Percentiles rank a stretch among this genome's conserved stretches.
These are phyloP conservation scores for Poeciliopsis turrubarensis DNA, from an alignment of 2,113 vertebrate species.

Conservation along the genomic window DNA sequence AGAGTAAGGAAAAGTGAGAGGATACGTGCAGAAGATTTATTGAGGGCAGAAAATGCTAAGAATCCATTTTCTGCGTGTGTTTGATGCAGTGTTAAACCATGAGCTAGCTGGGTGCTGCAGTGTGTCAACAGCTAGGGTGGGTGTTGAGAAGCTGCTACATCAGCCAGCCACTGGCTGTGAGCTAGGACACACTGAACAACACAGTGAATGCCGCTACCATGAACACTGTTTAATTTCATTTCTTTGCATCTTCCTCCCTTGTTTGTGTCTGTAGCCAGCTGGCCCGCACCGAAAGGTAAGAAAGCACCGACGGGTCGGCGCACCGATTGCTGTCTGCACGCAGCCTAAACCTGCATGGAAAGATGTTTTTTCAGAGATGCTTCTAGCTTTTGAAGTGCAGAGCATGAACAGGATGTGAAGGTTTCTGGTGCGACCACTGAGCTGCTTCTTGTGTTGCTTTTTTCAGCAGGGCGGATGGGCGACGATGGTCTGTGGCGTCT, in stretches of 20 bases:
- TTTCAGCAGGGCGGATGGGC: conserved; percentile 86
- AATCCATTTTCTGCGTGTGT: not conserved
- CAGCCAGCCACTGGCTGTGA: not conserved
- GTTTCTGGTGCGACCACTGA: conserved; percentile 21
- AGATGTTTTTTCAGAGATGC: not conserved
- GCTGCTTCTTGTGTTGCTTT: conserved; percentile 5
- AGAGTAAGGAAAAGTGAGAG: not conserved
- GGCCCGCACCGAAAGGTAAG: conserved; percentile 76
- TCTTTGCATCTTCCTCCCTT: conserved; percentile 28
- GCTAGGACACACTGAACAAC: not conserved
- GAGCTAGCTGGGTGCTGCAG: conserved; percentile 31
- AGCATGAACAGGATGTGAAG: conserved; percentile 25
- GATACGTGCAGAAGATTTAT: too few relatives aligned
- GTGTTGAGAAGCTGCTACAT: conserved; percentile 19
- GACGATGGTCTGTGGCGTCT: conserved; percentile 94
- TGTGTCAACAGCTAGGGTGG: conserved; percentile 38
- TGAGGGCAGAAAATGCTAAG: too few relatives aligned
- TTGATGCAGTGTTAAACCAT: not conserved
- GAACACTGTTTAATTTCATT: conserved; percentile 39
- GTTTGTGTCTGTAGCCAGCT: conserved; percentile 61
- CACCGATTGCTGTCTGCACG: not conserved
- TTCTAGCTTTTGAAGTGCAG: conserved; percentile 22
- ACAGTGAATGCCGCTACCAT: conserved; percentile 37
- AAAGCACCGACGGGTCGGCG: conserved; percentile 3
- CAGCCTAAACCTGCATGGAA: not conserved